These are phyloP conservation scores for Creontiades dilutus DNA, from an alignment of 2,888 invertebrate species.

Conservation along the genomic window DNA sequence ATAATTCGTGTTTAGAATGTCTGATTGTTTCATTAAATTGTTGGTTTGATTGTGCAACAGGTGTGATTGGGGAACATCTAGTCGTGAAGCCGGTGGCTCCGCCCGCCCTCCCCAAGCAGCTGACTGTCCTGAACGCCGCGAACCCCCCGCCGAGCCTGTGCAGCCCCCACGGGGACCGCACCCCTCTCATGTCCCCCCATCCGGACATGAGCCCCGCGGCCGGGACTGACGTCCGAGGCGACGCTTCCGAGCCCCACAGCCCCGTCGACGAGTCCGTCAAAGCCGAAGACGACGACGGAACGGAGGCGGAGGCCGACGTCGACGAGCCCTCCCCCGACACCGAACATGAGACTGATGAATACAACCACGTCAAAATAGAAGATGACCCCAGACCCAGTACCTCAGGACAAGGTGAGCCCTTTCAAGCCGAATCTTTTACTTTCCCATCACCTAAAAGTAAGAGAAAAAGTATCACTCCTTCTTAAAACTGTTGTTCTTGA, in stretches of 20 bases:
- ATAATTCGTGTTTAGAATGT: too few relatives aligned
- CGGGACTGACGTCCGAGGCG: conserved; percentile 4
- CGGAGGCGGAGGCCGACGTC: conserved; percentile 55
- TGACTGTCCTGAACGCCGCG: conserved; percentile 51
- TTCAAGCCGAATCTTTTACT: not conserved
- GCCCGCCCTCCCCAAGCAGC: conserved; percentile 57
- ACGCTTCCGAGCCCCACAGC: conserved; percentile 52
- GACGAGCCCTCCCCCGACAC: conserved; percentile 65
- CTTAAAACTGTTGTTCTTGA: too few relatives aligned
- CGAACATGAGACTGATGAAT: conserved; percentile 70
- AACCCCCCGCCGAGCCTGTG: conserved; percentile 34
- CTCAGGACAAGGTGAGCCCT: conserved; percentile 72
- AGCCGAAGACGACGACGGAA: conserved; percentile 50
- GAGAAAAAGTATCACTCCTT: too few relatives aligned
- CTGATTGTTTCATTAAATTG: not conserved
- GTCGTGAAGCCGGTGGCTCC: conserved; percentile 65
- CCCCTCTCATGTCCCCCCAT: conserved; percentile 26
- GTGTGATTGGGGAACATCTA: conserved; percentile 60
- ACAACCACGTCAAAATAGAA: conserved; percentile 67
- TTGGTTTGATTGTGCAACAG: not conserved
- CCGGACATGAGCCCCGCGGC: conserved; percentile 36
- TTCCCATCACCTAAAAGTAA: too few relatives aligned
- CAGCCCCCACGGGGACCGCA: conserved; percentile 46
- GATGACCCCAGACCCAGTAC: conserved; percentile 74
- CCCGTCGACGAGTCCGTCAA: conserved; percentile 44